Base-by-base conservation (phyloP, 1,140 invertebrate species). In the Carposina sasakii region DNA sequence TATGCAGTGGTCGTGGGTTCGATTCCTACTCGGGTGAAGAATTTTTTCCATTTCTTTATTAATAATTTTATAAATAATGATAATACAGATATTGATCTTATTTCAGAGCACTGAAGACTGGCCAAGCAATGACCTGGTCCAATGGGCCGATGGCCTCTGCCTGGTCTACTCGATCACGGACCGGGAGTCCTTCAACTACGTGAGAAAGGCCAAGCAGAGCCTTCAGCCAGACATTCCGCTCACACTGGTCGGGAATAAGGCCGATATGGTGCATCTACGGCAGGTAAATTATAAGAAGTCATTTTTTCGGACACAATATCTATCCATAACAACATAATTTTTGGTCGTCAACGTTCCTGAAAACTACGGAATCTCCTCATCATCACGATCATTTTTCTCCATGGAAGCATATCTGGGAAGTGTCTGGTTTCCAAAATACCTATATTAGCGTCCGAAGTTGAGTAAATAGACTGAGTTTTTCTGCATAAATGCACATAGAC, bases 91-190 rank as follows among this genome's bases (percentile, higher is more conserved):
- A 28, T 12, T 28, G 24, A 28, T 34, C 51, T 48, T 33, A 24
- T 77, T 79, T 13, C 67, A 82, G 78, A 73, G 58, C 46, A 51
- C 67, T 20, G 67, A 94, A 45, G 94, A 95, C 52, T 72, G 94
- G 43, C 92, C 93, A 17, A 88, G 90, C 34, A 87, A 88, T 51
- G 95, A 96, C 31, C 88, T 91, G 34, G 85, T 95, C 4, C 90
- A 93, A 60, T 97, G 95, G 95, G 95, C 94, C 0, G 96, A 97
- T 76, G 95, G 94, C 2, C 86, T 96, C 33, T 87, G 96, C 17
- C 86, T 97, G 13, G 94, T 97, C 3, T 98, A 97, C 77, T 95
- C 95, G 20, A 96, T 97, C 60, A 97, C 93, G 0, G 95, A 98
- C 74, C 86, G 94, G 31, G 86, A 88, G 36, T 96, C 94, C 15